Evolutionary conservation across 2,797 vertebrate genomes (phyloP), one percentile per base, ranked within the genome.

Genomic region (Cheirogaleus major): DNA sequence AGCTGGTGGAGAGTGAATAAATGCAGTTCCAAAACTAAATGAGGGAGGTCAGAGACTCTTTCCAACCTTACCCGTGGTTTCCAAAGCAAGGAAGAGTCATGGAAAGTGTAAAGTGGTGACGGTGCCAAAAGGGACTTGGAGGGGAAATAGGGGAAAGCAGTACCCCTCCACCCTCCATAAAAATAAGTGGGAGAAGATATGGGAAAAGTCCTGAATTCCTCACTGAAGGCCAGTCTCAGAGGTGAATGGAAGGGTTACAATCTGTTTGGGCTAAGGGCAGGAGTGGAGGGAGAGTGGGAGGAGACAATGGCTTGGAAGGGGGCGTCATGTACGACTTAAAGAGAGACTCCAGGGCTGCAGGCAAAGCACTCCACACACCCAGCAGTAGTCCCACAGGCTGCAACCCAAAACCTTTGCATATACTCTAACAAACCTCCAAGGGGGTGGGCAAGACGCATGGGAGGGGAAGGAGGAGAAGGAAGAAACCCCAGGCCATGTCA

Each of bases 301-400:
- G 93, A 96, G 86, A 97, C 7, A 76, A 98, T 97, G 98, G 98
- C 97, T 97, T 95, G 95, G 96, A 67, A 67, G 59, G 90, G 97
- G 90, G 97, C 80, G 11, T 82, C 81, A 67, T 63, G 97, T 96
- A 98, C 27, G 85, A 98, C 94, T 92, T 86, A 88, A 88, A 89
- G 96, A 88, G 86, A 89, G 96, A 5, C 92, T 97, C 89, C 65
- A 30, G 98, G 98, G 98, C 97, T 98, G 97, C 97, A 97, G 98
- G 98, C 92, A 97, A 96, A 96, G 98, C 98, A 98, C 97, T 98
- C 98, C 96, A 91, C 98, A 97, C 98, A 98, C 98, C 98, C 98
- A 97, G 97, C 98, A 99, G 99, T 97, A 99, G 98, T 98, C 98
- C 98, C 93, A 98, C 97, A 97, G 98, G 95, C 98, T 96, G 98